These are phyloP conservation scores for Osmoderma eremita DNA, from an alignment of 2,888 invertebrate species.

Conservation along the genomic window DNA sequence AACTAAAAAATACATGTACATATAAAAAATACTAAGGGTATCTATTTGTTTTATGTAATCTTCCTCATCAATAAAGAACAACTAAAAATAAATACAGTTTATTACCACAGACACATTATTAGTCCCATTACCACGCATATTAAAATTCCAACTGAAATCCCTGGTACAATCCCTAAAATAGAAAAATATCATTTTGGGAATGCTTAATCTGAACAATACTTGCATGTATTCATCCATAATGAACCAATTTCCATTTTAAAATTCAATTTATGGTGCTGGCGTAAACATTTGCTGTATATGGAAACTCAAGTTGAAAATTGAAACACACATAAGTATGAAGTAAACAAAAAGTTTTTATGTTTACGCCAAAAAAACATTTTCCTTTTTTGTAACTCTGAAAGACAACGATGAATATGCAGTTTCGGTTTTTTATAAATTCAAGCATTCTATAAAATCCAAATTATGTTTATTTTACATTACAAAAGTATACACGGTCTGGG, in stretches of 20 bases:
- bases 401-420: too few relatives aligned
- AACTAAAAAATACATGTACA: slow-evolving; percentile 17
- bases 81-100: neutral
- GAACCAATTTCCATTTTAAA: neutral
- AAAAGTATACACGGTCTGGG: too few relatives aligned
- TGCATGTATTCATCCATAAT: slow-evolving; percentile 12
- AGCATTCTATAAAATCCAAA: too few relatives aligned
- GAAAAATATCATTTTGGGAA: neutral
- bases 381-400: too few relatives aligned
- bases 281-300: neutral
- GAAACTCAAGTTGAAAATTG: neutral
- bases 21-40: too few relatives aligned
- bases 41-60: too few relatives aligned
- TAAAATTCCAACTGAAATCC: slow-evolving; percentile 11
- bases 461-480: too few relatives aligned
- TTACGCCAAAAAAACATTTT: too few relatives aligned
- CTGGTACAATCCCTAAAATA: slow-evolving; percentile 12
- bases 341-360: too few relatives aligned
- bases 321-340: too few relatives aligned
- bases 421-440: too few relatives aligned
- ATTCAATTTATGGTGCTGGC: neutral
- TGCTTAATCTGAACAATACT: neutral
- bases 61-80: too few relatives aligned
- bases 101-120: slow-evolving; percentile 25
- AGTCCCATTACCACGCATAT: slow-evolving; percentile 8